Evolutionary conservation across 2,797 vertebrate species (phyloP), one percentile per base, ranked within the genome.

Genomic region (Tinamus major): DNA sequence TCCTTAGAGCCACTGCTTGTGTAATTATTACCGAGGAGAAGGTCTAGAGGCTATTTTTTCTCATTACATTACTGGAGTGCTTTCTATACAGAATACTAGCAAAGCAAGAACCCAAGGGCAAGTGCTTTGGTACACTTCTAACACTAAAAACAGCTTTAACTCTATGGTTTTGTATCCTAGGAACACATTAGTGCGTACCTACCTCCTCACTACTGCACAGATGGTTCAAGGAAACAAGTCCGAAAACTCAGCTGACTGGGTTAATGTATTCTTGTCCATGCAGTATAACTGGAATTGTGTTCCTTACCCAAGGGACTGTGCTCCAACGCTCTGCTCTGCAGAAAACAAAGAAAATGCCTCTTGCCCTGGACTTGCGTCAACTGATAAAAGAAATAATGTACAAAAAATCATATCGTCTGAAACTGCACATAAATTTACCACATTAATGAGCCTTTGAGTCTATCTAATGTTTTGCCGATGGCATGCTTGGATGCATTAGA

Each of bases 11-110:
- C n/a, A 35, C 8, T 75, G 56, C 4, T 20, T 75, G 31, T 80
- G 44, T 78, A 85, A 92, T 91, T 80, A 89, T 87, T 95, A 87
- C 65, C 65, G 48, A 83, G 33, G 71, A 91, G 72, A 33, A 24
- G 4, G 13, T 75, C 65, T 79, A 83, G 72, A 78, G 44, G 44
- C 59, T 76, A 48, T 33, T 83, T 93, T 63, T 91, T 51, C 49
- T 93, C 75, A 68, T 4, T 3, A 20, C 44, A 23, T 27, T 83
- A 17, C 29, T 77, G 35, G 53, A 77, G 44, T 75, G 27, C 13
- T 85, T 92, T 89, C 68, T 70, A 1, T 51, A 39, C 8, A 75
- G 39, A 78, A 42, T 27, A 20, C 20, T 61, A 59, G 51, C 56
- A 83, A 42, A 93, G 18, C 19, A 76, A 5, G 70, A 59, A 64